Base-by-base conservation (phyloP, 2,797 vertebrate genomes). In the Acanthis flammea region DNA sequence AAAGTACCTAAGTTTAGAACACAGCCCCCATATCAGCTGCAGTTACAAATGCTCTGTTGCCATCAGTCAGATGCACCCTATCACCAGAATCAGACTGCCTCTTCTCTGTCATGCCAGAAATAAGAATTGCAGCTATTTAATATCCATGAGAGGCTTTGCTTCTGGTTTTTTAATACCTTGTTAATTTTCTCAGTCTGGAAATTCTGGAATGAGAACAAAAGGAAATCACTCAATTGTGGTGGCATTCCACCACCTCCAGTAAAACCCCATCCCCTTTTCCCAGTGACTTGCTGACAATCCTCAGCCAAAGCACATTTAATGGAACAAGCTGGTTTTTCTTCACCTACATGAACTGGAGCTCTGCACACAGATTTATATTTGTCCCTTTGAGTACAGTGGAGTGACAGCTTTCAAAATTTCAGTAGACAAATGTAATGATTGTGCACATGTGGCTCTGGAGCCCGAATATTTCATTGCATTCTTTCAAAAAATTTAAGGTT, bases 21-120 rank as follows among this genome's bases (percentile, higher is more conserved):
- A 60, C 0, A 53, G 2, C 4, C 19, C 16, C 21, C 3, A 4
- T 33, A 55, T 11, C 5, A 4, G 60, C 12, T 70, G 48, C 47
- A 80, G 27, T 62, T 61, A 54, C 7, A 72, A 75, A 57, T 19
- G 15, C 24, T 72, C 30, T 47, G 24, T 37, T 47, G 8, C 4
- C 3, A 3, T 42, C 44, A 47, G 8, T 47, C 15, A 47, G 44
- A 48, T 53, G 16, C 7, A 65, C 44, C 13, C 24, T 28, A 19
- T 47, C 27, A 63, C n/a, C 48, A 35, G 23, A 55, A n/a, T 28
- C 67, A 88, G 47, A 25, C 7, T 63, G 14, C 10, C 33, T 25
- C n/a, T 70, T 58, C 54, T 76, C 12, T 66, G 5, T 28, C 30
- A 22, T 39, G 15, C 21, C 14, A n/a, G 53, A 83, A 66, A 71